A percentile compares a stretch with the other conserved stretches of the same genome.
phyloP scores from a whole-genome alignment of 2,888 invertebrate genomes.

The Latheticus oryzae region DNA sequence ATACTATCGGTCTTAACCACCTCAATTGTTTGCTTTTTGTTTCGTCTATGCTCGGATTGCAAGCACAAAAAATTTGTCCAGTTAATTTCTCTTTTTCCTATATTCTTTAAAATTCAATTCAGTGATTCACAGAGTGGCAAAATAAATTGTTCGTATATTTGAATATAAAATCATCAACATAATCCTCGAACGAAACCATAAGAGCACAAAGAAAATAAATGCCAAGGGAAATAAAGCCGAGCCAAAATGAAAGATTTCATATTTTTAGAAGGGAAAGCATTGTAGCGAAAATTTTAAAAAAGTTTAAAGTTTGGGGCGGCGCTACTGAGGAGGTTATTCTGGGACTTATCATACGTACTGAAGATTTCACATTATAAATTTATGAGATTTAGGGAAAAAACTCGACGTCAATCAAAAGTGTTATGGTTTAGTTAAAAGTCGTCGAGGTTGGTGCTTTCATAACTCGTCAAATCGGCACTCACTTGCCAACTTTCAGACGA shows the following conservation, averaged over 20 bases:
- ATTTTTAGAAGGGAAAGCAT: slow-evolving; percentile 25
- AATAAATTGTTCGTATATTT: slow-evolving; percentile 27
- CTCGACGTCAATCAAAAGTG: slow-evolving; percentile 1
- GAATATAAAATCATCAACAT: slow-evolving; percentile 26
- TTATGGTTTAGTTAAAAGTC: not conserved
- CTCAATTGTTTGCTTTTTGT: slow-evolving; percentile 16
- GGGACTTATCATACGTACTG: no score
- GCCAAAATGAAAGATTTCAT: slow-evolving; percentile 24
- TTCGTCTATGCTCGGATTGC: not conserved
- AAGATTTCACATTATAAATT: no score
- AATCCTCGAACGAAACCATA: slow-evolving; percentile 26
- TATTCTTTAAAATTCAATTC: no score
- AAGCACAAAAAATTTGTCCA: not conserved
- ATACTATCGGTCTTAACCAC: slow-evolving; percentile 1
- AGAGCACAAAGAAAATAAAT: slow-evolving; percentile 31
- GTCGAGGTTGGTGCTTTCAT: not conserved
- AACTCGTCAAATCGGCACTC: slow-evolving; percentile 9
- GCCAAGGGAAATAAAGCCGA: slow-evolving; percentile 19
- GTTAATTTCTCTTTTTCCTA: slow-evolving; percentile 2
- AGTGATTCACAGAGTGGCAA: slow-evolving; percentile 1
- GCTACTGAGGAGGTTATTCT: no score
- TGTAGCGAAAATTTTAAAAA: slow-evolving; percentile 25
- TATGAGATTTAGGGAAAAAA: no score
- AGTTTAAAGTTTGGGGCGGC: slow-evolving; percentile 29
- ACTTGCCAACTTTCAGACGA: slow-evolving; percentile 16